Conservation (phyloP, 23 tunicate genomes). For the Oikopleura dioica region DNA sequence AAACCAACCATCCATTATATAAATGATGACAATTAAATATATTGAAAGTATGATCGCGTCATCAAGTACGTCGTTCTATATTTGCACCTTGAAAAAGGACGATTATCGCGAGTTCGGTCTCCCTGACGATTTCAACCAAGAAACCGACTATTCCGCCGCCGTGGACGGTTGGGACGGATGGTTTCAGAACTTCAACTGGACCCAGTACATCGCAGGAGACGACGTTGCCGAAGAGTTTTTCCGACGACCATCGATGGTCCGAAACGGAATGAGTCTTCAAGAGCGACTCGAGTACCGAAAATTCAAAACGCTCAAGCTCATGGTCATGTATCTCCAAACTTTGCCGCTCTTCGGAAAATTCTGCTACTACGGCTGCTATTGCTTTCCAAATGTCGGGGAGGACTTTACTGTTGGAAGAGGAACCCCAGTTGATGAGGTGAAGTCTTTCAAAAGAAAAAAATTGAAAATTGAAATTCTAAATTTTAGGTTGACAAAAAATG, state of each 20-base stretch:
- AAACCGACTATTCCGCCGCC: neutral
- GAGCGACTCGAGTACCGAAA: slow-evolving; percentile 8
- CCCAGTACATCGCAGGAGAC: slow-evolving; percentile 10
- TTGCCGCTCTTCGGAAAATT: neutral
- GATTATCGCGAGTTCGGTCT: slow-evolving; percentile 3
- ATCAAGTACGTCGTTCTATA: too few species aligned
- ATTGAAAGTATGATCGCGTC: too few species aligned
- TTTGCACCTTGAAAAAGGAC: too few species aligned
- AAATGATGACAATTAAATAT: too few species aligned
- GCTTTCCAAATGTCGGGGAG: slow-evolving; percentile 9
- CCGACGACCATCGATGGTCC: neutral
- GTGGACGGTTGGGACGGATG: slow-evolving; percentile 12
- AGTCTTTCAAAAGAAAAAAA: neutral
- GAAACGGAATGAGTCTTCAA: neutral
- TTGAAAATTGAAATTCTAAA: neutral
- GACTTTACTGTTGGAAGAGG: slow-evolving; percentile 8
- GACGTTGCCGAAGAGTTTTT: slow-evolving; percentile 12
- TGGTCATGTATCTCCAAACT: neutral
- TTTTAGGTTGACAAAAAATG: neutral
- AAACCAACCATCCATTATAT: too few species aligned
- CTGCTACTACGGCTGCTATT: slow-evolving; percentile 11
- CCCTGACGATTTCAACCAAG: neutral
- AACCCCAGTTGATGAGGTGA: neutral
- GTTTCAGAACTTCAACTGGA: slow-evolving; percentile 13
- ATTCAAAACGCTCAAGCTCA: slow-evolving; percentile 3